Conservation (phyloP, 2,113 vertebrate genomes). For the Hemiscyllium ocellatum region DNA sequence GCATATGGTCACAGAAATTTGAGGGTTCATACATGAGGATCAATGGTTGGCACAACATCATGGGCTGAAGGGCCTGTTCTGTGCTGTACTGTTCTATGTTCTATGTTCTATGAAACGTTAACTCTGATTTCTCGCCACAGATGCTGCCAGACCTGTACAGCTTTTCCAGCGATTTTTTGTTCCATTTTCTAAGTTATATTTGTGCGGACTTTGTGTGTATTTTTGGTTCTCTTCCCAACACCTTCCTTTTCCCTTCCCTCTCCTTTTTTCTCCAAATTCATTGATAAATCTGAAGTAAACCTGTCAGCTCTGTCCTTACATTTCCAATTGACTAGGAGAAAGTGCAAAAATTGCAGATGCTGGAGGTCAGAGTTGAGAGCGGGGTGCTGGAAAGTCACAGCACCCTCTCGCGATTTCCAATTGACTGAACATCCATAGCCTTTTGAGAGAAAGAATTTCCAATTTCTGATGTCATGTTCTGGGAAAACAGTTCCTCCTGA, state of each 20-base stretch:
- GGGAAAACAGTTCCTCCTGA: background rate
- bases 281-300: background rate
- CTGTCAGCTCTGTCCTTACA: background rate
- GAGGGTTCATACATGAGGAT: too few relatives aligned
- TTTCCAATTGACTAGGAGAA: background rate
- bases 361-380: too few relatives aligned
- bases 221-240: background rate
- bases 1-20: too few relatives aligned
- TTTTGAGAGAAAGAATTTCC: background rate
- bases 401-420: too few relatives aligned
- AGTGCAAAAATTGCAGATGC: too few relatives aligned
- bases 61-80: too few relatives aligned
- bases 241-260: background rate
- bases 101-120: too few relatives aligned
- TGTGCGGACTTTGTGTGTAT: background rate
- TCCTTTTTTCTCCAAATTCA: background rate
- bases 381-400: too few relatives aligned
- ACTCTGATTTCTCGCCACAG: too few relatives aligned
- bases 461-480: background rate
- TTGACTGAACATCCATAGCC: background rate
- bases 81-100: too few relatives aligned
- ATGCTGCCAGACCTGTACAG: too few relatives aligned
- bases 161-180: background rate
- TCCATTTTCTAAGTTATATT: background rate
- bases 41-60: too few relatives aligned